These are phyloP conservation scores for Neosilurus hyrtlii DNA, from an alignment of 2,797 vertebrate species.

Conservation along the genomic window DNA sequence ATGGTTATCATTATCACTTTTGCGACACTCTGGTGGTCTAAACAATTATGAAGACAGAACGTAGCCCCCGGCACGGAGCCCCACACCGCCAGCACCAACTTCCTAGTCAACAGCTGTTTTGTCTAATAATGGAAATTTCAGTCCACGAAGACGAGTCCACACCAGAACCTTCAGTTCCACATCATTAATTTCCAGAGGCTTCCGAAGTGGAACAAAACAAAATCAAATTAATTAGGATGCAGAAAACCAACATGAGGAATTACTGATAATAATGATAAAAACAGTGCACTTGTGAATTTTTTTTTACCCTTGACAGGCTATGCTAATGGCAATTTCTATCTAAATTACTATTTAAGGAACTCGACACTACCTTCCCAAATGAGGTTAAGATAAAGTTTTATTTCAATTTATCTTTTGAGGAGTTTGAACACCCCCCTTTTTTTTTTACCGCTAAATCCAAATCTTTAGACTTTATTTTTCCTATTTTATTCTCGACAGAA, in stretches of 20 bases:
- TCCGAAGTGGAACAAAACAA: constrained; percentile 74
- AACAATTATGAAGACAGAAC: constrained; percentile 72
- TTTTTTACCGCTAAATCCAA: not conserved
- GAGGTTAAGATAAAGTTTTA: constrained; percentile 75
- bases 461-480: no score
- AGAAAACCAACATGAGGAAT: constrained; percentile 83
- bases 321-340: constrained; percentile 68
- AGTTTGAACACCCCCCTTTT: constrained; percentile 27
- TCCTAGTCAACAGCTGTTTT: constrained; percentile 77
- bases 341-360: constrained; percentile 71
- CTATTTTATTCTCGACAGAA: no score
- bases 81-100: constrained; percentile 63
- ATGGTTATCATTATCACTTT: constrained; percentile 56
- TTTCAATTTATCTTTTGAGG: constrained; percentile 71
- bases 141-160: constrained; percentile 73
- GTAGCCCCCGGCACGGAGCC: constrained; percentile 67
- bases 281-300: constrained; percentile 76
- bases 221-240: constrained; percentile 85
- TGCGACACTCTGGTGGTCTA: constrained; percentile 67
- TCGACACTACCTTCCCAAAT: constrained; percentile 72
- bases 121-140: constrained; percentile 76
- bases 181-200: constrained; percentile 81
- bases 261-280: constrained; percentile 67
- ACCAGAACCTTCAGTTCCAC: constrained; percentile 76
- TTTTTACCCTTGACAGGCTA: constrained; percentile 63